Evolutionary conservation across 2,888 invertebrate species (phyloP), one percentile per base, ranked within the genome.

Genomic region (Fragum fragum): DNA sequence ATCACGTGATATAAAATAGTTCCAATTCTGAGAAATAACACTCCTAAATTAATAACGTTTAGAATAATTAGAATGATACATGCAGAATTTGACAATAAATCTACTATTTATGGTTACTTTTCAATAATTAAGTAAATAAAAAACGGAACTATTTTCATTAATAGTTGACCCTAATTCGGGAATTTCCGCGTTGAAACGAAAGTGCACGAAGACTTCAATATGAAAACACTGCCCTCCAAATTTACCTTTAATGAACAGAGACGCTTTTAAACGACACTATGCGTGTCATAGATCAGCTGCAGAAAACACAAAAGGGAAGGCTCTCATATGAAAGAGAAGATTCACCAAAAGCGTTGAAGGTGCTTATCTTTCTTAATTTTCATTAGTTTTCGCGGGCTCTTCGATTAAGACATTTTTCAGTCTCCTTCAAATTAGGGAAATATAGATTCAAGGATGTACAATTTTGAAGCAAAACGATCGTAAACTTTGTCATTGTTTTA

Each of bases 251-350:
- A 7, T n/a, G 53, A 21, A 9, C n/a, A n/a, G 18, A 18, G 23
- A n/a, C n/a, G 18, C 14, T 18, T 53, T 53, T n/a, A n/a, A 53
- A 14, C 68, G 1, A 42, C 1, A 42, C 18, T 11, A 78, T 84
- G 80, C 75, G 80, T 9, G 63, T 81, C 28, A 32, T 55, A 36
- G 79, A 81, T 2, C 53, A 81, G n/a, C 74, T 85, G 7, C 73
- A 69, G n/a, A 55, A 73, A 52, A 61, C 73, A 23, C 42, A 42
- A 16, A 85, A 85, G 59, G 84, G 84, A 14, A 55, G 74, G 26
- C 74, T 85, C 26, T 74, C 79, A 0, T 85, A 85, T 47, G 76
- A 81, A 70, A 79, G 84, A 68, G 69, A 81, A 28, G 76, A 71
- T n/a, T 70, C 66, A 3, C 52, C 66, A 16, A n/a, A 63, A n/a